phyloP scores from a whole-genome alignment of 2,113 vertebrate genomes.

The Corythaeola cristata region DNA sequence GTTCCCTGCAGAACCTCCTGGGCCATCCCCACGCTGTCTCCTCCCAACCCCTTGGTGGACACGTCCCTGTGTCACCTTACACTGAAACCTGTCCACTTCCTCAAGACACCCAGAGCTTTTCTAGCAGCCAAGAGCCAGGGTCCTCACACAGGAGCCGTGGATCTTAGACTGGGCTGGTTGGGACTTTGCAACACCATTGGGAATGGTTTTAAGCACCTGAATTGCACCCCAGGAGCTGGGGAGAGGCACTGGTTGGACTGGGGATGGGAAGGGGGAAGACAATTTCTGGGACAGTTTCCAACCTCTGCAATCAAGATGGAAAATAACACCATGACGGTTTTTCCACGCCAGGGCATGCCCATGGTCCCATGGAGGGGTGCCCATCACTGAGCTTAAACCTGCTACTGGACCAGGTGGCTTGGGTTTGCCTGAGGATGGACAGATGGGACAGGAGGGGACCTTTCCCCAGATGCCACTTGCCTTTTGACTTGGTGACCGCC shows the following conservation, averaged over 20 bases:
- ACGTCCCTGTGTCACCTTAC: neutral
- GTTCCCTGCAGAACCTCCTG: neutral
- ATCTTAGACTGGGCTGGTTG: neutral
- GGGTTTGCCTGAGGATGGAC: neutral
- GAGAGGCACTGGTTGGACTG: neutral
- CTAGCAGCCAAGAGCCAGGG: neutral
- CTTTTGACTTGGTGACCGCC: conserved; percentile 87
- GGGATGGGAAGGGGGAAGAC: neutral
- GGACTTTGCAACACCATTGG: neutral
- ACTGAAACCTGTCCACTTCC: neutral
- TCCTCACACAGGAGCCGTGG: neutral
- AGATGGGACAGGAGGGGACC: neutral
- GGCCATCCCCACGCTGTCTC: neutral
- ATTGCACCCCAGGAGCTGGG: neutral
- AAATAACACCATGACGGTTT: neutral
- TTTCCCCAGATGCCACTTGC: conserved; percentile 66
- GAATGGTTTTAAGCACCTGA: neutral
- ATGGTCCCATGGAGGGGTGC: neutral
- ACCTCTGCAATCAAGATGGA: neutral
- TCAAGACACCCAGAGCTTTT: neutral
- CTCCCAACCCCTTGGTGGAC: neutral
- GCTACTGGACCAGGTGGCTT: neutral
- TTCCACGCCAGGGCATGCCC: neutral
- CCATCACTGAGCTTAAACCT: neutral
- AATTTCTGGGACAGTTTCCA: neutral